These are phyloP conservation scores for Opisthocomus hoazin DNA, from an alignment of 2,113 vertebrate genomes.

Conservation along the genomic window DNA sequence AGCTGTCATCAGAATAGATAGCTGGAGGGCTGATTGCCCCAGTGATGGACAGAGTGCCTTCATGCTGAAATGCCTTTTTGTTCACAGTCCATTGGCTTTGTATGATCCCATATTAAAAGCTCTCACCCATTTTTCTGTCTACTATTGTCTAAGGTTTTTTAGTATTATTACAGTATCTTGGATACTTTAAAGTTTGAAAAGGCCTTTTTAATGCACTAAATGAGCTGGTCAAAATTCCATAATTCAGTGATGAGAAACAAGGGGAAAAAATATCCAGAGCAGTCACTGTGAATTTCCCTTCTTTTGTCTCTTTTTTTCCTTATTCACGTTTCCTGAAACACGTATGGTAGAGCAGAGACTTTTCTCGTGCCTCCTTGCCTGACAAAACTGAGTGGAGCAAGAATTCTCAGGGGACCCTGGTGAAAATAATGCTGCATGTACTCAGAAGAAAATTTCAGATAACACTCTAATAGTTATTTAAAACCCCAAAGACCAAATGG, in stretches of 20 bases:
- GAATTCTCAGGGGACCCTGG: background rate
- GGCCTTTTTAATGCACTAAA: background rate
- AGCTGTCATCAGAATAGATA: background rate
- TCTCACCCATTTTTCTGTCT: slow-evolving; percentile 4
- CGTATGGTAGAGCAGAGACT: background rate
- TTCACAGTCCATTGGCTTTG: background rate
- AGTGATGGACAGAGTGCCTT: background rate
- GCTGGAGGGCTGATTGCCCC: background rate
- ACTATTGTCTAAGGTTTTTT: background rate
- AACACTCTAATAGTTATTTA: background rate
- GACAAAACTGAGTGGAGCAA: background rate
- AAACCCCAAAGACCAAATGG: background rate
- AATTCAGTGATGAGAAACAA: background rate
- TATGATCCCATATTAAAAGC: slow-evolving; percentile 9
- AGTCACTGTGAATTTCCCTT: background rate
- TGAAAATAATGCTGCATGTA: background rate
- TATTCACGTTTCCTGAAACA: background rate
- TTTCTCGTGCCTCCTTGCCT: background rate
- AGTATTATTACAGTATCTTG: background rate
- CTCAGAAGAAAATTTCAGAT: background rate
- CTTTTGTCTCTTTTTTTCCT: background rate
- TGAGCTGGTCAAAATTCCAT: background rate
- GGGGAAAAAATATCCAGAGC: background rate
- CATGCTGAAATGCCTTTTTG: background rate
- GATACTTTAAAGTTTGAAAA: slow-evolving; percentile 17